Evolutionary conservation across 2,113 vertebrate genomes (phyloP).

Genomic region (Phalacrocorax brasilianus): DNA sequence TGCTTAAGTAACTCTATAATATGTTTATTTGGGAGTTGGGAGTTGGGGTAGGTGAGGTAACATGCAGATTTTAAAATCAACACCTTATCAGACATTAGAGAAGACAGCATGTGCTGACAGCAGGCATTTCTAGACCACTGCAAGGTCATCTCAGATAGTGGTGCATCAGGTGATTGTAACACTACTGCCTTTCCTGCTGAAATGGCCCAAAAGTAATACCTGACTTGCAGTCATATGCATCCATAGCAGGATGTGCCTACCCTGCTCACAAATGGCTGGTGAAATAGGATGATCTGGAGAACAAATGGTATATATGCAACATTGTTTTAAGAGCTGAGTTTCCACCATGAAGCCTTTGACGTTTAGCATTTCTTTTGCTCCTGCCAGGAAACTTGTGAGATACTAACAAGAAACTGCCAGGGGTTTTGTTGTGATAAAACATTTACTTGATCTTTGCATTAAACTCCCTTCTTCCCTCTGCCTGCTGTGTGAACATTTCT

Average conservation of each 20-base stretch:
- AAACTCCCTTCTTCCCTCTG: neutral
- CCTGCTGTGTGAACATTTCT: neutral
- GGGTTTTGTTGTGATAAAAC: neutral
- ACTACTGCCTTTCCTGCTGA: neutral
- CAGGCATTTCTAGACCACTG: neutral
- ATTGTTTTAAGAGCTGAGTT: neutral
- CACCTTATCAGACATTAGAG: neutral
- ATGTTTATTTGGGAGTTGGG: neutral
- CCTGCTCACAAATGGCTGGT: neutral
- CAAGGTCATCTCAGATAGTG: neutral
- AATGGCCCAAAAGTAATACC: neutral
- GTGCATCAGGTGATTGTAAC: neutral
- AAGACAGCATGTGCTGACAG: neutral
- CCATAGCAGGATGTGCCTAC: fast-evolving
- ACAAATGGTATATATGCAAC: neutral
- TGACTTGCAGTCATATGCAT: neutral
- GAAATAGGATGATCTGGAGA: neutral
- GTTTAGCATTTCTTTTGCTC: neutral
- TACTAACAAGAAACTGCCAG: neutral
- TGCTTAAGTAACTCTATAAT: neutral
- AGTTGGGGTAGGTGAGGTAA: neutral
- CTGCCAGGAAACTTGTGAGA: neutral
- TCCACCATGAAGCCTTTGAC: neutral
- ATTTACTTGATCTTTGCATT: neutral
- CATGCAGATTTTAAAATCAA: neutral